Conservation (phyloP, 2,888 invertebrate genomes). For the Ligdia adustata region DNA sequence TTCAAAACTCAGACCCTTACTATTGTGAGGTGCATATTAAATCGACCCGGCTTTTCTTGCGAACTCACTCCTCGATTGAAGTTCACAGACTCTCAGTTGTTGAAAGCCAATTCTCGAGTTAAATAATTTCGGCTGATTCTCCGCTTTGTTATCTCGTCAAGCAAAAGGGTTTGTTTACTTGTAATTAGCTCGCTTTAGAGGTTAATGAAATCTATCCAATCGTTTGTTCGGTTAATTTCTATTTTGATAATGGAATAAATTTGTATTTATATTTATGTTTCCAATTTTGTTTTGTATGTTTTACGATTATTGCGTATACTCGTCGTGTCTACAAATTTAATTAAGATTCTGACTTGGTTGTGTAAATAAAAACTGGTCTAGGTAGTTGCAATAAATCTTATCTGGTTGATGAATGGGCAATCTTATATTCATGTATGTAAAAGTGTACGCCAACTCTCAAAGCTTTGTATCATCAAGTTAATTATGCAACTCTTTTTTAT, state of each 20-base stretch:
- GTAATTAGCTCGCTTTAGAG: slow-evolving; percentile 42
- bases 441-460: slow-evolving; percentile 55
- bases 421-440: slow-evolving; percentile 66
- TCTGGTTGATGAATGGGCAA: slow-evolving; percentile 49
- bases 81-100: slow-evolving; percentile 50
- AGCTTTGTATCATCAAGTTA: slow-evolving; percentile 55
- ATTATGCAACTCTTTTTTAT: slow-evolving; percentile 62
- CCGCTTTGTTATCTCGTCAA: slow-evolving; percentile 48
- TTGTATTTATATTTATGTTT: slow-evolving; percentile 5
- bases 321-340: not conserved
- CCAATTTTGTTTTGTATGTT: not conserved
- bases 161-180: slow-evolving; percentile 47
- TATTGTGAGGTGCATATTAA: slow-evolving; percentile 81
- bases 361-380: slow-evolving; percentile 41
- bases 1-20: slow-evolving; percentile 73
- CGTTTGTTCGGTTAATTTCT: slow-evolving; percentile 10
- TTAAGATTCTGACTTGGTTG: not conserved
- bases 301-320: not conserved
- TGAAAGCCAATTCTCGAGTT: slow-evolving; percentile 64
- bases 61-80: slow-evolving; percentile 70
- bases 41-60: slow-evolving; percentile 65
- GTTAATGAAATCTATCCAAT: slow-evolving; percentile 21
- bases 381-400: slow-evolving; percentile 49
- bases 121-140: slow-evolving; percentile 65
- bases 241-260: slow-evolving; percentile 23